Evolutionary conservation across 1,140 invertebrate genomes (phyloP).

Genomic region (Trichonephila clavata): DNA sequence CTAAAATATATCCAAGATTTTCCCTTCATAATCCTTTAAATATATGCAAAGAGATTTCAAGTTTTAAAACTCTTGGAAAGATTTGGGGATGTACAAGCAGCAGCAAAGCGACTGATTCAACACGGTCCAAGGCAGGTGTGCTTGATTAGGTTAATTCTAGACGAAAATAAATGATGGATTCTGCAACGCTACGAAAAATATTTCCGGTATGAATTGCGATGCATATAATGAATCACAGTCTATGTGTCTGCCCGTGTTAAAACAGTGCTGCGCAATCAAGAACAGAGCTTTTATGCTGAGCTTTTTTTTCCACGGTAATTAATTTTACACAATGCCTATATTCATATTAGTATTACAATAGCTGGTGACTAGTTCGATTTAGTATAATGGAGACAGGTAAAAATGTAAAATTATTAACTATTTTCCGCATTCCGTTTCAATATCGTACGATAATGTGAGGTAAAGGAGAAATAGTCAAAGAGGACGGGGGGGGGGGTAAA

Average conservation of each 20-base stretch:
- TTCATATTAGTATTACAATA: background rate
- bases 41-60: background rate
- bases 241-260: background rate
- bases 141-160: slow-evolving; percentile 65
- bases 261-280: background rate
- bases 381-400: too few species aligned
- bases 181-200: slow-evolving; percentile 19
- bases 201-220: slow-evolving; percentile 49
- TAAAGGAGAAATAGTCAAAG: too few species aligned
- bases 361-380: too few species aligned
- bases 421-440: too few species aligned
- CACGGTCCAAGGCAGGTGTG: slow-evolving; percentile 44
- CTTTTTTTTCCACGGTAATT: background rate
- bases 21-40: too few species aligned
- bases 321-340: background rate
- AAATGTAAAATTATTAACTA: too few species aligned
- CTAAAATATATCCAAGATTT: too few species aligned
- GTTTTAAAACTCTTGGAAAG: background rate
- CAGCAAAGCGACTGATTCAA: slow-evolving; percentile 46
- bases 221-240: slow-evolving; percentile 24
- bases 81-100: background rate
- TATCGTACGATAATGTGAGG: too few species aligned
- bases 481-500: too few species aligned
- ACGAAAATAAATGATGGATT: slow-evolving; percentile 42
- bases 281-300: background rate